Evolutionary conservation across 2,888 invertebrate genomes (phyloP).

Genomic region (Netelia melanura): DNA sequence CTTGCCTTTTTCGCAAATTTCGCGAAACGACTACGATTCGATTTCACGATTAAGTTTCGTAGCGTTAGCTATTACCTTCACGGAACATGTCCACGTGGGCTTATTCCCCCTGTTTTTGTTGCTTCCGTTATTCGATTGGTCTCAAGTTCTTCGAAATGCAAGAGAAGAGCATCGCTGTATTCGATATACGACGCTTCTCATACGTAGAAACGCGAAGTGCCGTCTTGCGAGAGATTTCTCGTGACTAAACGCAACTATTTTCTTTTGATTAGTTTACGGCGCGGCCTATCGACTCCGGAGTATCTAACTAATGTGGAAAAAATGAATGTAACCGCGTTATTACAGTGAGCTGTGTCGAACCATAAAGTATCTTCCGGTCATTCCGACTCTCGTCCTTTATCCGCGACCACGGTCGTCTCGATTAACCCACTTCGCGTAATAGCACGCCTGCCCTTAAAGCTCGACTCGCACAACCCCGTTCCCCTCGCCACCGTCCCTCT

Average conservation of each 20-base stretch:
- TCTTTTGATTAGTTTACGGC: conserved; percentile 16
- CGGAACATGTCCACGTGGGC: conserved; percentile 4
- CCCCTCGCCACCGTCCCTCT: neutral
- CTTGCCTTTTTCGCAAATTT: conserved; percentile 4
- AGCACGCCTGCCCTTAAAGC: conserved; percentile 33
- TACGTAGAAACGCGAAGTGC: neutral
- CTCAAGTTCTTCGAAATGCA: conserved; percentile 48
- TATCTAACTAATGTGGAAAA: too few relatives aligned
- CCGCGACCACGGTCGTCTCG: neutral
- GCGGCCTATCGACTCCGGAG: neutral
- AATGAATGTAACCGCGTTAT: too few relatives aligned
- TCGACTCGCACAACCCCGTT: neutral
- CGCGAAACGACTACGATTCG: neutral
- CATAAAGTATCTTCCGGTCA: conserved; percentile 27
- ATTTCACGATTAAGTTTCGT: conserved; percentile 5
- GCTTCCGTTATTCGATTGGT: conserved; percentile 41
- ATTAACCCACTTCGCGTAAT: conserved; percentile 29
- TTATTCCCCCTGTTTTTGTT: neutral
- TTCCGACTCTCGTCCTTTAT: conserved; percentile 5
- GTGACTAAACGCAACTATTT: neutral
- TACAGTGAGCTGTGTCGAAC: neutral
- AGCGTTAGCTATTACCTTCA: neutral
- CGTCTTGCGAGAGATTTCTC: neutral
- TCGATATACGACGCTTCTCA: conserved; percentile 8
- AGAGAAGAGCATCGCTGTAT: conserved; percentile 40